Evolutionary conservation across 2,113 vertebrate species (phyloP), one percentile per base, ranked within the genome.

Genomic region (Zapus hudsonius): DNA sequence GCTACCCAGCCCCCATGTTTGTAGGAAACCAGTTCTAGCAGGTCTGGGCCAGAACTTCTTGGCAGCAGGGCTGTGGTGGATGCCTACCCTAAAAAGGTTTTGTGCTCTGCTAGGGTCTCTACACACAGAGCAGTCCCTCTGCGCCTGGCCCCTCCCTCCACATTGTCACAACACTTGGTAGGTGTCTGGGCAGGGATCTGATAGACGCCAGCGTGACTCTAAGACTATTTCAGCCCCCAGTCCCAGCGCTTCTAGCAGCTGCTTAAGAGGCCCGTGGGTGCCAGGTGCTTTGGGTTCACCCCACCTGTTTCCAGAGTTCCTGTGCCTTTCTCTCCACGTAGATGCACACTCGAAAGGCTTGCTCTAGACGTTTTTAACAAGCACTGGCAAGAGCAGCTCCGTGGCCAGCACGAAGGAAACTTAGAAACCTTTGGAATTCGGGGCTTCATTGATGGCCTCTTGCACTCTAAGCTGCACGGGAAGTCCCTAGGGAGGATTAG

Each of bases 31-130:
- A 31, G 78, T 78, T 92, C 73, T 93, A 87, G 87, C 78, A 74
- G 59, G 64, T 92, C 87, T 95, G 88, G 89, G 57, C 67, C 79
- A 40, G 84, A 92, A 69, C 52, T 15, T 93, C 59, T 40, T 42
- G n/a, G 38, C 52, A 70, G 78, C 76, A 4, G 10, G 67, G 12
- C 42, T 16, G 29, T 6, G 19, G 63, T 66, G 73, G 81, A 79
- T 52, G 44, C 59, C 80, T 89, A 74, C 44, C 85, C 73, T 75
- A 33, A 47, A 90, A 91, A 84, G 70, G 55, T 83, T 75, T 23
- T 33, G 27, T 69, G 63, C 66, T 84, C 72, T 91, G 61, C 47
- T 57, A 86, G 44, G 72, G 80, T 92, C 85, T 83, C 75, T 55
- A 79, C 55, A 36, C 11, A 42, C 20, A 40, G 5, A 5, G 29